A percentile compares a stretch with the other conserved stretches of the same genome.
Evolutionary conservation across 2,888 invertebrate species (phyloP).

Genomic region (Drosophila anomelani): DNA sequence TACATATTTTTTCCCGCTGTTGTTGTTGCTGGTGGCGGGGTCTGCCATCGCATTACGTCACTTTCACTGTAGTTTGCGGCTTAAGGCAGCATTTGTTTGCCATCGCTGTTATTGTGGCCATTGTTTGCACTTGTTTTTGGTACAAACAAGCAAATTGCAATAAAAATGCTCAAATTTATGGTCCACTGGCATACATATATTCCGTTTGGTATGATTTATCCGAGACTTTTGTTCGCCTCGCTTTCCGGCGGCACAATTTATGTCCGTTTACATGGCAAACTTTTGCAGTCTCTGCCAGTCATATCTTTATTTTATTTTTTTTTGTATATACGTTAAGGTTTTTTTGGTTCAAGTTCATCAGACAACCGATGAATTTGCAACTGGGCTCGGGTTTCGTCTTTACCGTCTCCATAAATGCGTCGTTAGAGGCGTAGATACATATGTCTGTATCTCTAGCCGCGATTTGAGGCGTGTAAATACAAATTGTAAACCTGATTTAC

Average conservation of each 20-base stretch:
- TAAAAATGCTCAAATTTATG: slow-evolving; percentile 74
- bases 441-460: background rate
- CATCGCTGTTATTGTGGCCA: slow-evolving; percentile 30
- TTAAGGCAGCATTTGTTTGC: slow-evolving; percentile 56
- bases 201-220: slow-evolving; percentile 67
- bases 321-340: background rate
- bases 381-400: slow-evolving; percentile 25
- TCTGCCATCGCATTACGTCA: slow-evolving; percentile 64
- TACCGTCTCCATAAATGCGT: slow-evolving; percentile 15
- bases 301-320: slow-evolving; percentile 1
- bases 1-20: slow-evolving; percentile 38
- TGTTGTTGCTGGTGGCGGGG: slow-evolving; percentile 15
- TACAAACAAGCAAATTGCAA: slow-evolving; percentile 68
- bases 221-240: slow-evolving; percentile 43
- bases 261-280: slow-evolving; percentile 53
- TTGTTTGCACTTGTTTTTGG: slow-evolving; percentile 65
- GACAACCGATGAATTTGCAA: slow-evolving; percentile 32
- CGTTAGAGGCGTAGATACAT: slow-evolving; percentile 7
- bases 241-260: slow-evolving; percentile 63
- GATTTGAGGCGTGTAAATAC: slow-evolving; percentile 23
- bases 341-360: slow-evolving; percentile 73
- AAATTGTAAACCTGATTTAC: slow-evolving; percentile 22
- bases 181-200: slow-evolving; percentile 50
- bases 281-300: slow-evolving; percentile 27
- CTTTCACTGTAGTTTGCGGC: slow-evolving; percentile 70